Percentiles rank a stretch among this genome's conserved stretches.
phyloP scores from a whole-genome alignment of 92 coral and sea anemone genomes.

The Montipora capitata region DNA sequence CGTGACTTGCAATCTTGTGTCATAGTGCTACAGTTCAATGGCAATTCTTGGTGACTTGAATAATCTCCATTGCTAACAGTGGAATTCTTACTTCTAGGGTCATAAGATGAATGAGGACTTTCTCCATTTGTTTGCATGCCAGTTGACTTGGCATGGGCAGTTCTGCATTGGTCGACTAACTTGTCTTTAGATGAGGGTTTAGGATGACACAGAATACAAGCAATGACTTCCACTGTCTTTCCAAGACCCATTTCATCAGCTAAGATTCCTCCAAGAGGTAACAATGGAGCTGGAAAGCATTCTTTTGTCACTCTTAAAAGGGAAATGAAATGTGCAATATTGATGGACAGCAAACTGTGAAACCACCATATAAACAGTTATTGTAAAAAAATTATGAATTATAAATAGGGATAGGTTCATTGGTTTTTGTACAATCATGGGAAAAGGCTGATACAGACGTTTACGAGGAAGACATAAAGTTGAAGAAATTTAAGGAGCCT shows the following conservation, averaged over 20 bases:
- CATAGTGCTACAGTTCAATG: background rate
- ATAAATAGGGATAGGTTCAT: no score
- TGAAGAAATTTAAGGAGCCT: no score
- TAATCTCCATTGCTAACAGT: background rate
- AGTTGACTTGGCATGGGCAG: background rate
- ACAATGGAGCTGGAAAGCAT: constrained; percentile 62
- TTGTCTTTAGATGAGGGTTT: constrained; percentile 51
- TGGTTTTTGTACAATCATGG: background rate
- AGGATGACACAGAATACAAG: constrained; percentile 75
- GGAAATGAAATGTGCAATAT: background rate
- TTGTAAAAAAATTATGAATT: no score
- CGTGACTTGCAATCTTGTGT: background rate
- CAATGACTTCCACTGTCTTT: constrained; percentile 95
- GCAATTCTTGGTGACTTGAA: background rate
- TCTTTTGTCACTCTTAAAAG: constrained; percentile 72
- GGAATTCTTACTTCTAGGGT: no score
- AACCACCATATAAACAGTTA: no score
- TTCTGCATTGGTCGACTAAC: background rate
- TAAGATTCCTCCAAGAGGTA: constrained; percentile 92
- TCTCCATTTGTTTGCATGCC: background rate
- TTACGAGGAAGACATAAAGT: background rate
- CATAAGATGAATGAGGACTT: background rate
- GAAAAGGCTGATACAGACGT: background rate
- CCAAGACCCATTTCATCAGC: constrained; percentile 99
- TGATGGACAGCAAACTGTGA: background rate